A percentile compares a stretch with the other conserved stretches of the same genome.
Conservation (phyloP, 2,797 vertebrate genomes). For the Botia almorhae region DNA sequence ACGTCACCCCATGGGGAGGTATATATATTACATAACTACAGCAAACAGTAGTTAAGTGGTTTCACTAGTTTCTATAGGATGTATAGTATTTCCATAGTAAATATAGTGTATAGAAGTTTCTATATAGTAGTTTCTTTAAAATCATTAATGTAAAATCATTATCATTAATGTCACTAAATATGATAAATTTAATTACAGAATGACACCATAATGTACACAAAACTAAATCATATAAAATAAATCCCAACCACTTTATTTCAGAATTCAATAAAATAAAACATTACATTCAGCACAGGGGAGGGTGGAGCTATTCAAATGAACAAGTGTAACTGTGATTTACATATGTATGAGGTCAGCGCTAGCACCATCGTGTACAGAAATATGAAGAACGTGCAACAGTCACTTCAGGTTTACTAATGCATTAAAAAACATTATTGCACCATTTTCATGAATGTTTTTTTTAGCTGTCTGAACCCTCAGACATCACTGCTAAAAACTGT, state of each 20-base stretch:
- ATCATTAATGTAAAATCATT: no score
- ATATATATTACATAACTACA: background rate
- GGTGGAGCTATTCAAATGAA: constrained; percentile 10
- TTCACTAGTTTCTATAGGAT: background rate
- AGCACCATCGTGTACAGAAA: constrained; percentile 42
- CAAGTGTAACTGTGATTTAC: background rate
- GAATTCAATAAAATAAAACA: background rate
- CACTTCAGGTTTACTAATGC: constrained; percentile 16
- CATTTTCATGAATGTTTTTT: background rate
- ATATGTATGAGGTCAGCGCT: background rate
- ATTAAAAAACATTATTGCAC: constrained; percentile 25
- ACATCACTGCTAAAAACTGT: background rate
- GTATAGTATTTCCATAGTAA: no score
- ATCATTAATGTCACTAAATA: no score
- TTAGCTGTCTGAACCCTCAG: background rate
- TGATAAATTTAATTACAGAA: background rate
- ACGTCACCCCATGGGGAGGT: constrained; percentile 1
- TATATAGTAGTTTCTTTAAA: no score
- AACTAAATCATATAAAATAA: background rate
- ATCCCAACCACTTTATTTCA: background rate
- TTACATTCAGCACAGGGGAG: background rate
- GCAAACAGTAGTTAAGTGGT: background rate
- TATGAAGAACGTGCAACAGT: constrained; percentile 12
- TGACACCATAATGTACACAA: background rate
- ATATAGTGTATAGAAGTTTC: no score